A percentile compares a stretch with the other conserved stretches of the same genome.
phyloP scores from a whole-genome alignment of 1,140 invertebrate genomes.

The Scaptomyza montana region DNA sequence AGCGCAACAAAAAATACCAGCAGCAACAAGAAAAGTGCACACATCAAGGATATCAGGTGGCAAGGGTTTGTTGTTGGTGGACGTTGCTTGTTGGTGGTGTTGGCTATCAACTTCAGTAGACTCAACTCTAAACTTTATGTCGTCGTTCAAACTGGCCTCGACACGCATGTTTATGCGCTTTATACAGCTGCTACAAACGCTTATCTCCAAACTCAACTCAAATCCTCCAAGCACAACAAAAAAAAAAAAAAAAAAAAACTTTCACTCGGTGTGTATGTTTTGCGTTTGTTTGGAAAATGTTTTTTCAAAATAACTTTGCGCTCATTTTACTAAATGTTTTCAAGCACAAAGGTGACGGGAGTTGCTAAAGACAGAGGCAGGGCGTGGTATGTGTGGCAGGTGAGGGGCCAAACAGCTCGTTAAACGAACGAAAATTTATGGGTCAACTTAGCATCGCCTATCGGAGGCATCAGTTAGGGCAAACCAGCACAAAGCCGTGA shows the following conservation, averaged over 20 bases:
- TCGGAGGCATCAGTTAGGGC: slow-evolving; percentile 25
- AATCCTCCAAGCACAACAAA: not conserved
- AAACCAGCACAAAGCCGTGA: slow-evolving; percentile 29
- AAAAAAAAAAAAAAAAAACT: slow-evolving; percentile 44
- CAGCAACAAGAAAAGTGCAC: slow-evolving; percentile 56
- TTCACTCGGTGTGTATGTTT: slow-evolving; percentile 14
- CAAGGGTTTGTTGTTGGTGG: not conserved
- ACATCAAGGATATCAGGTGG: slow-evolving; percentile 34
- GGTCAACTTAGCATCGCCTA: slow-evolving; percentile 52
- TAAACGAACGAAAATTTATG: slow-evolving; percentile 50
- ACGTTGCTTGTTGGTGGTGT: too few species aligned
- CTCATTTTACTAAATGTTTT: slow-evolving; percentile 72
- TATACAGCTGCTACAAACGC: slow-evolving; percentile 73
- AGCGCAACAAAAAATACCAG: slow-evolving; percentile 28
- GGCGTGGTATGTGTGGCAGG: not conserved
- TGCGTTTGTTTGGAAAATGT: slow-evolving; percentile 53
- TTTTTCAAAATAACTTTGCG: slow-evolving; percentile 78
- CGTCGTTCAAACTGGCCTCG: slow-evolving; percentile 55
- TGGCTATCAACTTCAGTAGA: slow-evolving; percentile 6
- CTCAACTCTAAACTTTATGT: slow-evolving; percentile 28
- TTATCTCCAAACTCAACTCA: slow-evolving; percentile 60
- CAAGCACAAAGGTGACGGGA: slow-evolving; percentile 18
- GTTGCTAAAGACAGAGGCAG: too few species aligned
- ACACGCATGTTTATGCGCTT: slow-evolving; percentile 79
- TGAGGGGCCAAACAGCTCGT: slow-evolving; percentile 23